phyloP scores from a whole-genome alignment of 2,888 invertebrate genomes.

The Nomada flava region DNA sequence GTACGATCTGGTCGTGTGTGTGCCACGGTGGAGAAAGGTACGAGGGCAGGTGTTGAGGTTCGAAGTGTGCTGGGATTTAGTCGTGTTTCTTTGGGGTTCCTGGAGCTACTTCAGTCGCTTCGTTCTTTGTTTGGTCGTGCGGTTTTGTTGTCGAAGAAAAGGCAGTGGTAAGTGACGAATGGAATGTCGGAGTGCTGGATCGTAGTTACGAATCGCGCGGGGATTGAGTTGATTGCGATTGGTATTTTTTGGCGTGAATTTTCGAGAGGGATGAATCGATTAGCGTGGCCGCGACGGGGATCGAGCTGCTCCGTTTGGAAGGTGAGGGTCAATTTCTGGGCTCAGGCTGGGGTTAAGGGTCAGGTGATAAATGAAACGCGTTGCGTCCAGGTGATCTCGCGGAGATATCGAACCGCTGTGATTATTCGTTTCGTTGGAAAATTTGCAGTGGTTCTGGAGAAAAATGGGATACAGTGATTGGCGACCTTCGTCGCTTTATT shows the following conservation, averaged over 20 bases:
- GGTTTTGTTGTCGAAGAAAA: neutral
- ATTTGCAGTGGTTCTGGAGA: neutral
- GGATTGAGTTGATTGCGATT: neutral
- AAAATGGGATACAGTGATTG: neutral
- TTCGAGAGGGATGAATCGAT: neutral
- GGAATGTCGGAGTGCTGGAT: neutral
- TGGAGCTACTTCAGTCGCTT: neutral
- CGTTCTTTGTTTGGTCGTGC: conserved; percentile 24
- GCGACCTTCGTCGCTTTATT: neutral
- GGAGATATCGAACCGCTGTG: neutral
- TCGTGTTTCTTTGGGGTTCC: conserved; percentile 2
- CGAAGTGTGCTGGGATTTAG: neutral
- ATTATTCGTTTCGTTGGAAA: neutral
- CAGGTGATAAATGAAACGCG: neutral
- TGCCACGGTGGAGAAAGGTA: conserved; percentile 31
- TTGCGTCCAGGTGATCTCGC: too few species aligned
- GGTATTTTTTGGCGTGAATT: neutral
- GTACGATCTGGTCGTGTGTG: neutral
- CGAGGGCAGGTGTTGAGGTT: conserved; percentile 42
- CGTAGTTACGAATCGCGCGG: neutral
- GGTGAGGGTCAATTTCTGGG: neutral
- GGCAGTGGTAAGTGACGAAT: conserved; percentile 5
- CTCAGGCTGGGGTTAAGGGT: neutral
- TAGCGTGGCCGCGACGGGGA: neutral
- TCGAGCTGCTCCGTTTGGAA: conserved; percentile 25